A percentile compares a stretch with the other conserved stretches of the same genome.
phyloP scores from a whole-genome alignment of 92 coral and sea anemone genomes.

The Ricordea florida region DNA sequence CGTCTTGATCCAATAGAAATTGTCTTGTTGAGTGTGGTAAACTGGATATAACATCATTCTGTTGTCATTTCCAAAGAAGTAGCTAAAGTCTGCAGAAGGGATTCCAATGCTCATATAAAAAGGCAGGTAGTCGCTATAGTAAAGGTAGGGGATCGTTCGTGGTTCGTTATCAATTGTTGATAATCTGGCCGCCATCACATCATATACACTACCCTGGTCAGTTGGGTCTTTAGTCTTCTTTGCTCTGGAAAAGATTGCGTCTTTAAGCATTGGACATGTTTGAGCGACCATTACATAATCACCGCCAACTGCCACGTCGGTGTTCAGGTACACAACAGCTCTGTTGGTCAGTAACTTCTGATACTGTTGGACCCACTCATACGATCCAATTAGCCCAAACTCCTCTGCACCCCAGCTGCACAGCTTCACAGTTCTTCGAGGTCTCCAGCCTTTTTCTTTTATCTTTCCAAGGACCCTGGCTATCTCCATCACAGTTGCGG shows the following conservation, averaged over 20 bases:
- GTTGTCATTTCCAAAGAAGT: slow-evolving; percentile 55
- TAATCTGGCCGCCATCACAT: slow-evolving; percentile 53
- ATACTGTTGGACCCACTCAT: slow-evolving; percentile 78
- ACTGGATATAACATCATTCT: slow-evolving; percentile 65
- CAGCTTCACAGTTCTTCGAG: slow-evolving; percentile 74
- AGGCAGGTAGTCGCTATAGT: slow-evolving; percentile 84
- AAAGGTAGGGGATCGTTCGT: slow-evolving; percentile 26
- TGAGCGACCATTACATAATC: slow-evolving; percentile 51
- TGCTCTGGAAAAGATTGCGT: slow-evolving; percentile 61
- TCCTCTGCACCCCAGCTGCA: slow-evolving; percentile 93
- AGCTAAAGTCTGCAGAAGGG: slow-evolving; percentile 85
- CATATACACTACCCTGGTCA: slow-evolving; percentile 53
- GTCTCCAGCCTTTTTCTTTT: slow-evolving; percentile 71
- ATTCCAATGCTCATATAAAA: slow-evolving; percentile 77
- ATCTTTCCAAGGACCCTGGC: slow-evolving; percentile 74
- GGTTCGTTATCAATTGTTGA: slow-evolving; percentile 51
- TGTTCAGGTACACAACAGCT: slow-evolving; percentile 77
- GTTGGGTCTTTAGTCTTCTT: slow-evolving; percentile 62
- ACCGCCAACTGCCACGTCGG: slow-evolving; percentile 80
- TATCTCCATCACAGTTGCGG: slow-evolving; percentile 72
- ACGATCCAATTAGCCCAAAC: slow-evolving; percentile 65
- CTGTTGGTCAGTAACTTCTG: slow-evolving; percentile 46
- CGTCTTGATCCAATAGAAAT: slow-evolving; percentile 77
- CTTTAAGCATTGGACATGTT: slow-evolving; percentile 55
- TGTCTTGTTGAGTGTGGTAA: slow-evolving; percentile 85